These are phyloP conservation scores for Momotus momota DNA, from an alignment of 2,797 vertebrate genomes.

Conservation along the genomic window DNA sequence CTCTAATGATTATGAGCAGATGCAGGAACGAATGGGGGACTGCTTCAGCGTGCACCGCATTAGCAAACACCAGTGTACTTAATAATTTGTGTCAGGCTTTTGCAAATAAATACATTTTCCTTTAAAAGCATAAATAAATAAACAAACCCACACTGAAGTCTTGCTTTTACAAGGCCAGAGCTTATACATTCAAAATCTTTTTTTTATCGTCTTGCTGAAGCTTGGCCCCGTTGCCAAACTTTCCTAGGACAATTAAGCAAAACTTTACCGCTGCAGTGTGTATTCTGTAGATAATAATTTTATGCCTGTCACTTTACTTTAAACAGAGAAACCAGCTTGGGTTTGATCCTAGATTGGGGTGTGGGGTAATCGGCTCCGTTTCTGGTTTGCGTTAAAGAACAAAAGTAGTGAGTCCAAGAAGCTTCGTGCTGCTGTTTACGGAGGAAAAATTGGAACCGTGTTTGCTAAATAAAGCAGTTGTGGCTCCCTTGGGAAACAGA, in stretches of 20 bases:
- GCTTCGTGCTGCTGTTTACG: background rate
- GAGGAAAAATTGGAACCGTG: background rate
- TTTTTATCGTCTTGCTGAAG: background rate
- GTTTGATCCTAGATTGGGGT: background rate
- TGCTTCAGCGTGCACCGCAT: background rate
- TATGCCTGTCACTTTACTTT: background rate
- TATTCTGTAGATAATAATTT: background rate
- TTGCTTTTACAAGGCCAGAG: background rate
- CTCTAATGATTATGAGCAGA: background rate
- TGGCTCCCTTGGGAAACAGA: background rate
- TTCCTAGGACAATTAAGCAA: background rate
- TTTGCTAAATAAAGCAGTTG: background rate
- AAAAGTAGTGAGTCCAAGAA: background rate
- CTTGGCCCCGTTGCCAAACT: background rate
- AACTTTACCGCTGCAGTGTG: fast-evolving
- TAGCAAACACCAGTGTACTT: background rate
- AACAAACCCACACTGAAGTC: background rate
- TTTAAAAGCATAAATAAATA: background rate
- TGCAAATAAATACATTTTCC: background rate
- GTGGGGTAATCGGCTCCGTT: background rate
- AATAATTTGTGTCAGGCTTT: background rate
- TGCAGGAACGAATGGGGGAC: background rate
- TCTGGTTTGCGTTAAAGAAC: background rate
- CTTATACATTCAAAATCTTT: background rate
- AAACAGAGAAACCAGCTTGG: background rate